A percentile compares a stretch with the other conserved stretches of the same genome.
phyloP scores from a whole-genome alignment of 2,797 vertebrate genomes.

The Enoplosus armatus region DNA sequence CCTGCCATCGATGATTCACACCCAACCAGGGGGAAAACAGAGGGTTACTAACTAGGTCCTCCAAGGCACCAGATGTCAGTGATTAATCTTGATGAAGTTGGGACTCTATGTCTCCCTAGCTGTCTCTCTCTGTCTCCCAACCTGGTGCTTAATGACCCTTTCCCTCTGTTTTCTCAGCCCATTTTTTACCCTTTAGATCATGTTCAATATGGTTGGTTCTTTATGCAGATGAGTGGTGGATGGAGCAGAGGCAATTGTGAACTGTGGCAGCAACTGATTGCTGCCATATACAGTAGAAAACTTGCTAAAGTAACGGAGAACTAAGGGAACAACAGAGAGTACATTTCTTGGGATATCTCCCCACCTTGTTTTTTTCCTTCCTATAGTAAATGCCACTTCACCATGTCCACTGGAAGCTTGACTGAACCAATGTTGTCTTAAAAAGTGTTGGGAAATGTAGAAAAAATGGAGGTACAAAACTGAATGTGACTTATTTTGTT shows the following conservation, averaged over 20 bases:
- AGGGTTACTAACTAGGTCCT: conserved; percentile 85
- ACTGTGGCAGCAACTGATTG: conserved; percentile 10
- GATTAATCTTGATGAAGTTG: conserved; percentile 85
- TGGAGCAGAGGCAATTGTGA: conserved; percentile 20
- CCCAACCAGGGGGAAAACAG: conserved; percentile 72
- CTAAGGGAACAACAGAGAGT: conserved; percentile 11
- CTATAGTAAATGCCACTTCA: neutral
- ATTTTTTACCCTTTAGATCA: conserved; percentile 79
- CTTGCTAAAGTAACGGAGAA: neutral
- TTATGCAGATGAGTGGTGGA: conserved; percentile 64
- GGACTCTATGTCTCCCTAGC: conserved; percentile 74
- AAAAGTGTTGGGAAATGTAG: neutral
- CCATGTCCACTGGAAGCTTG: neutral
- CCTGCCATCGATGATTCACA: conserved; percentile 80
- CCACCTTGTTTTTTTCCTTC: neutral
- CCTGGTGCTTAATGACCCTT: conserved; percentile 83
- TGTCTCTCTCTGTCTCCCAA: conserved; percentile 78
- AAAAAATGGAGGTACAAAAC: neutral
- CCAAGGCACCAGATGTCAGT: conserved; percentile 83
- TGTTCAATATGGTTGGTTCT: conserved; percentile 64
- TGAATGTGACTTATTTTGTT: neutral
- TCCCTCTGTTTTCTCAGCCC: conserved; percentile 79
- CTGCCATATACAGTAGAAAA: conserved; percentile 14
- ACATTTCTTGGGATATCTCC: neutral
- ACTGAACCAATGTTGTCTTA: neutral